These are phyloP conservation scores for Nematopogon swammerdamellus DNA, from an alignment of 2,888 invertebrate species.

Conservation along the genomic window DNA sequence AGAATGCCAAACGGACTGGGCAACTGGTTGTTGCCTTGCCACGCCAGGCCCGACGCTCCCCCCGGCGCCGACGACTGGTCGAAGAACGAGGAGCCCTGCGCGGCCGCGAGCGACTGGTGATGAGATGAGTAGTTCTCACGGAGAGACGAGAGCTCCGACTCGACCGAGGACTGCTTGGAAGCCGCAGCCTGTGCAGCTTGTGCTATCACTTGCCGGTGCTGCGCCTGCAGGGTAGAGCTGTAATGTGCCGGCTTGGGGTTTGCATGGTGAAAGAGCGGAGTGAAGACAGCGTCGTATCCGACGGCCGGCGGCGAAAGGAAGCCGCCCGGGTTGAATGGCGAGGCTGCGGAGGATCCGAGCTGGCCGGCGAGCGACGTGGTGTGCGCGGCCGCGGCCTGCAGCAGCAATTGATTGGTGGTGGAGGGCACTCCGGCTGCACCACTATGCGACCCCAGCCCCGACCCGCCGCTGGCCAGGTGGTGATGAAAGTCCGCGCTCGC, in stretches of 20 bases:
- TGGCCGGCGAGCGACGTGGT: constrained; percentile 61
- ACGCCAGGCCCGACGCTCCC: constrained; percentile 53
- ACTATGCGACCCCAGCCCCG: constrained; percentile 49
- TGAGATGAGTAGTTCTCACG: constrained; percentile 55
- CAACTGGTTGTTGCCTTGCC: constrained; percentile 71
- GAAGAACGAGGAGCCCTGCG: constrained; percentile 64
- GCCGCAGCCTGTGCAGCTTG: constrained; percentile 54
- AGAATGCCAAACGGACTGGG: constrained; percentile 75
- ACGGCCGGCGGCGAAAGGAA: constrained; percentile 74
- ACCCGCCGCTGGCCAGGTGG: constrained; percentile 60
- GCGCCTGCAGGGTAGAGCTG: constrained; percentile 61
- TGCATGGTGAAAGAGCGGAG: constrained; percentile 78
- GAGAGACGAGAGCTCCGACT: constrained; percentile 54
- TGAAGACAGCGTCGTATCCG: constrained; percentile 79
- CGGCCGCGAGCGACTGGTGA: constrained; percentile 50
- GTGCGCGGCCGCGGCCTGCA: constrained; percentile 63
- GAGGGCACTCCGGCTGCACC: constrained; percentile 47
- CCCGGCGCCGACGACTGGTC: constrained; percentile 60
- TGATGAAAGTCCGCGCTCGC: constrained; percentile 66
- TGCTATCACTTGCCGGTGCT: constrained; percentile 67
- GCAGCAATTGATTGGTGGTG: constrained; percentile 63
- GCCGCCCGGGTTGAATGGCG: constrained; percentile 66
- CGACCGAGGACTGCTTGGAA: constrained; percentile 53
- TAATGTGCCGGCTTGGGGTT: constrained; percentile 73
- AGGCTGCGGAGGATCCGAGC: constrained; percentile 59